phyloP scores from a whole-genome alignment of 1,140 invertebrate genomes.

The Theocolax elegans region DNA sequence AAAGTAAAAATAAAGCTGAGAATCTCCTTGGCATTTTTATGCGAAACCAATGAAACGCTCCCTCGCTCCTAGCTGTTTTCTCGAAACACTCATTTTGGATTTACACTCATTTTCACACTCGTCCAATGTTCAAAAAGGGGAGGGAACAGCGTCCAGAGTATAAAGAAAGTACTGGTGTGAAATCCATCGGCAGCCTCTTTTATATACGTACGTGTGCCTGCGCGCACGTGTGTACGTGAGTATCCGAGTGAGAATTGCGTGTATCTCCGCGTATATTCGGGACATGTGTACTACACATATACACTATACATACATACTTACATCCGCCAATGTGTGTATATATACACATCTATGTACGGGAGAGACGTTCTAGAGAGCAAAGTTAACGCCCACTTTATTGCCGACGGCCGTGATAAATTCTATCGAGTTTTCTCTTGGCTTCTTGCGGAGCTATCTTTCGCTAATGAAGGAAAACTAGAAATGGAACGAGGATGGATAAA shows the following conservation, averaged over 20 bases:
- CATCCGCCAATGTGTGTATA: no score
- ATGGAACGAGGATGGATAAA: neutral
- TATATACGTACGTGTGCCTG: no score
- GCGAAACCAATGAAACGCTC: conserved; percentile 8
- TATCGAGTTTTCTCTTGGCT: conserved; percentile 7
- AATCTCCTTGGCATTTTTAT: conserved; percentile 1
- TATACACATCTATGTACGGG: no score
- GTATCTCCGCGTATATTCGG: no score
- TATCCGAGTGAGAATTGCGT: no score
- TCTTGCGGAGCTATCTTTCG: conserved; percentile 5
- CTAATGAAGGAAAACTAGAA: conserved; percentile 35
- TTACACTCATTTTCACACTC: conserved; percentile 1
- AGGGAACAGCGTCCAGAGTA: neutral
- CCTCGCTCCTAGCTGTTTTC: neutral
- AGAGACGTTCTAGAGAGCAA: no score
- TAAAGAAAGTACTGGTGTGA: conserved; percentile 15
- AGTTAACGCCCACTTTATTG: conserved; percentile 39
- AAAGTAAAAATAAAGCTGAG: conserved; percentile 7
- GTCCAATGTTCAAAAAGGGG: neutral
- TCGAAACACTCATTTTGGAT: conserved; percentile 33
- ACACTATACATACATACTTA: no score
- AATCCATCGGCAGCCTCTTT: conserved; percentile 3
- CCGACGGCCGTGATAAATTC: conserved; percentile 34
- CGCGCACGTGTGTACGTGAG: no score
- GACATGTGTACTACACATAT: no score